Evolutionary conservation across 2,888 invertebrate genomes (phyloP).

Genomic region (Calameuta pallipes): DNA sequence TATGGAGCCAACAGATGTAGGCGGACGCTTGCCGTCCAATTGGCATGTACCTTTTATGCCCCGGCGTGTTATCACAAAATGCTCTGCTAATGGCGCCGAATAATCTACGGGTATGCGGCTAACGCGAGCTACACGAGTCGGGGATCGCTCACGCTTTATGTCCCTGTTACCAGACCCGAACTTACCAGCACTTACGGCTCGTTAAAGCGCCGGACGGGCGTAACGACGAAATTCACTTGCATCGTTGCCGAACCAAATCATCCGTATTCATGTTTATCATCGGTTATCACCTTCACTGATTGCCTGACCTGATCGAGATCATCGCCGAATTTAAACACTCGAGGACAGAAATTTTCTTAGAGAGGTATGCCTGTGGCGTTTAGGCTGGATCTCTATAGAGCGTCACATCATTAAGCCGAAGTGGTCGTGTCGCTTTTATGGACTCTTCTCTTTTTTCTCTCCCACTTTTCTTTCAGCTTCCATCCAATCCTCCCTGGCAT

Average conservation of each 20-base stretch:
- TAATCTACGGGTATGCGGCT: constrained; percentile 47
- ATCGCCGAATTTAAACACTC: no score
- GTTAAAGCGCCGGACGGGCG: no score
- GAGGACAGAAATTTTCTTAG: no score
- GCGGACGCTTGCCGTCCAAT: constrained; percentile 52
- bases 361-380: no score
- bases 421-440: constrained; percentile 53
- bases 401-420: constrained; percentile 57
- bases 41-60: constrained; percentile 45
- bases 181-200: no score
- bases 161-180: no score
- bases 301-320: no score
- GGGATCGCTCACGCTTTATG: background rate
- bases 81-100: constrained; percentile 55
- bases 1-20: constrained; percentile 66
- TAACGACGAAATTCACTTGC: no score
- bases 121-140: constrained; percentile 3
- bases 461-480: constrained; percentile 22
- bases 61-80: constrained; percentile 52
- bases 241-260: no score
- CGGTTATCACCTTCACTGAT: no score
- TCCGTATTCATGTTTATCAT: no score
- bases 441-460: constrained; percentile 37
- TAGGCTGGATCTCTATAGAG: background rate
- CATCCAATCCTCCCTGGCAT: background rate